phyloP scores from a whole-genome alignment of 1,140 invertebrate genomes.

The Brachionus rotundiformis region DNA sequence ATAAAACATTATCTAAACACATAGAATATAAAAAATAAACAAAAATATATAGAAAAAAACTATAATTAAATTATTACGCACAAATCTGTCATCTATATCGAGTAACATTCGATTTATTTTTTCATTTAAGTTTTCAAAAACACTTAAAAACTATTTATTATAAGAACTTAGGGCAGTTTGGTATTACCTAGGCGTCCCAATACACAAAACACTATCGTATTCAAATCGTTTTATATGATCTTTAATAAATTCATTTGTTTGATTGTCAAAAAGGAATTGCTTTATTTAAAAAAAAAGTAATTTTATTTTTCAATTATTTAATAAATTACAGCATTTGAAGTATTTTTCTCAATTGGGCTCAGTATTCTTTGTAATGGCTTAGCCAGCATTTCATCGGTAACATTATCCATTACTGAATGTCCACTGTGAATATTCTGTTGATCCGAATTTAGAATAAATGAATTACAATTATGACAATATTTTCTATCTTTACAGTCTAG shows the following conservation, averaged over 20 bases:
- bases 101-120: not conserved
- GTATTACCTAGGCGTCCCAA: constrained; percentile 32
- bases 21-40: not conserved
- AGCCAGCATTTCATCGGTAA: constrained; percentile 10
- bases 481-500: not conserved
- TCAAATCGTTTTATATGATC: constrained; percentile 4
- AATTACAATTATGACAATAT: constrained; percentile 37
- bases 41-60: not conserved
- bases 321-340: constrained; percentile 49
- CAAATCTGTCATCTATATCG: constrained; percentile 37
- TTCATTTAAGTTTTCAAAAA: constrained; percentile 40
- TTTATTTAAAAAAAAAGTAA: not conserved
- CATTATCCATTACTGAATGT: not conserved
- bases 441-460: not conserved
- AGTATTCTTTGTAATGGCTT: constrained; percentile 3
- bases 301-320: too few relatives aligned
- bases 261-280: constrained; percentile 39
- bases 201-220: constrained; percentile 46
- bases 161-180: too few relatives aligned
- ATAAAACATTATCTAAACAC: constrained; percentile 45
- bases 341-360: constrained; percentile 35
- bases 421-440: not conserved
- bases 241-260: not conserved
- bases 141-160: not conserved
- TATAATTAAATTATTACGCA: constrained; percentile 15